phyloP scores from a whole-genome alignment of 2,888 invertebrate genomes.

The Eupithecia insigniata region DNA sequence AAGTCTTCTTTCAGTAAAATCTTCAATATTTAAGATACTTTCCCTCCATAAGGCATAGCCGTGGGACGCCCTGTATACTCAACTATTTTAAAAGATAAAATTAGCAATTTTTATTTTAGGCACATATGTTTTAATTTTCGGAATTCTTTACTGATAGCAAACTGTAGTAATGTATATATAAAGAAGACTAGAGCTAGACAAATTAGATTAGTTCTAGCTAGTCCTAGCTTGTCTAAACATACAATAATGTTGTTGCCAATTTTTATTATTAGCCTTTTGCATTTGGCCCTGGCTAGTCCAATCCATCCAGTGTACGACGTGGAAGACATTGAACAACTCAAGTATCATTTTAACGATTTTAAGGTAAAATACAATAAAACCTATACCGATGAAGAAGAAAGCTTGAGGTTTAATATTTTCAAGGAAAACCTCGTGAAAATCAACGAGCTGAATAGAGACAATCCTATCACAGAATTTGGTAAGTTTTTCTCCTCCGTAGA shows the following conservation, averaged over 20 bases:
- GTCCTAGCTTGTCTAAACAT: not conserved
- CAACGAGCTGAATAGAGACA: not conserved
- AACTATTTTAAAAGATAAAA: not conserved
- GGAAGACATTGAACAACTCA: not conserved
- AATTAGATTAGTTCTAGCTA: not conserved
- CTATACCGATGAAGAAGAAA: not conserved
- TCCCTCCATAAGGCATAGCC: too few species aligned
- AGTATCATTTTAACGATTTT: not conserved
- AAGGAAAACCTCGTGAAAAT: not conserved
- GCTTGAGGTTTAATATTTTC: not conserved
- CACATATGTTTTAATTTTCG: not conserved
- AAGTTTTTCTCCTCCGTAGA: too few species aligned
- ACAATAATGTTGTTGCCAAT: not conserved
- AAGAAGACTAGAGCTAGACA: not conserved
- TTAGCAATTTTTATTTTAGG: not conserved
- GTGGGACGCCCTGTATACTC: too few species aligned
- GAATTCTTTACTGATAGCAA: constrained; percentile 1
- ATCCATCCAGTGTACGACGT: not conserved
- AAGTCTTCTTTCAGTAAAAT: too few species aligned
- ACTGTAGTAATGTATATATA: not conserved
- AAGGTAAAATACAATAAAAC: not conserved
- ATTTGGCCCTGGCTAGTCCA: not conserved
- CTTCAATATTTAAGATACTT: too few species aligned
- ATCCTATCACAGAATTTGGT: not conserved
- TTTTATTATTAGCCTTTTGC: not conserved